Evolutionary conservation across 2,888 invertebrate species (phyloP), one percentile per base, ranked within the genome.

Genomic region (Cetonia aurata): DNA sequence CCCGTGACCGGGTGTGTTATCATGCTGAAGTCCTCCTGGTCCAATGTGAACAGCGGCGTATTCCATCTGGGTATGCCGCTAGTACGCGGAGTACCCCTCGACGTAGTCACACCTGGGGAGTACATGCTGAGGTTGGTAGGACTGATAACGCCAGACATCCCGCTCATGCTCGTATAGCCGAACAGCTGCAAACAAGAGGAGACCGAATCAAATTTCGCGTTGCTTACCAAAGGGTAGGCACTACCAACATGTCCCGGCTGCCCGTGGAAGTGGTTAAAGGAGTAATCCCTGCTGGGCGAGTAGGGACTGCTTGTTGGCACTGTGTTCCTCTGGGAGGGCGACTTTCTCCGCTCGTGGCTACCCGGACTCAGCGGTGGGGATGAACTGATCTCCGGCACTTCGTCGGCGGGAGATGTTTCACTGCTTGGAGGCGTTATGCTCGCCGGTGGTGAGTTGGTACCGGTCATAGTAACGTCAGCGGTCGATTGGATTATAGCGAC

Each of bases 401-500:
- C 84, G 67, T 85, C 83, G 13, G 82, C 81, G 31, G 84, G 83
- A 9, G 84, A 84, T 8, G 83, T 79, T 71, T 84, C 83, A 69
- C 83, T 82, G 65, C 84, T 83, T 46, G 89, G 89, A 52, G 89
- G 88, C 69, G 88, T 88, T 72, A 87, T 86, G 50, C 91, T 88
- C 9, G 89, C 87, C 19, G 91, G 90, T 6, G 91, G 89, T 62
- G 91, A 89, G 74, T 87, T 88, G 33, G 89, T 86, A 77, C 88
- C 88, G 72, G 88, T 86, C 74, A 90, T 86, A 60, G 86, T 86
- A 60, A 89, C 84, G 76, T 89, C 89, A 59, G 88, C 86, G 79
- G 96, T 96, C 69, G 96, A 96, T 78, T 96, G 90, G 80, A 98
- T 96, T 80, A 98, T 96, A 73, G 98, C 96, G 33, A 98, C 98